Evolutionary conservation across 1,140 invertebrate species (phyloP).

Genomic region (Caenorhabditis remanei): DNA sequence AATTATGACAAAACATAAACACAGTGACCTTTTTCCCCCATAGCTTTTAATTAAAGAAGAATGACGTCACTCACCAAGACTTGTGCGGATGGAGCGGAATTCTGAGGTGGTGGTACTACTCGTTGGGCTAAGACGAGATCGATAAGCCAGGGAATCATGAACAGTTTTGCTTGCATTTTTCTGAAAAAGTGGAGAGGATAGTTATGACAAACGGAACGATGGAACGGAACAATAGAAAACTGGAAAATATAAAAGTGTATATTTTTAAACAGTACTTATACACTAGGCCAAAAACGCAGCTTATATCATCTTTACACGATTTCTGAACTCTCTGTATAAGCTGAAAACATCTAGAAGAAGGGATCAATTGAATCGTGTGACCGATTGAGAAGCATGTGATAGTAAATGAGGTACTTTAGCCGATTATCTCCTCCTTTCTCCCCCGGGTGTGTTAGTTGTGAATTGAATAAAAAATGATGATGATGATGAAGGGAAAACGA

Average conservation of each 20-base stretch:
- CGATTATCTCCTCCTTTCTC: background rate
- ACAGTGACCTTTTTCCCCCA: too few species aligned
- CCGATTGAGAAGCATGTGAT: background rate
- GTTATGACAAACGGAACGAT: background rate
- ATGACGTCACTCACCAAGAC: constrained; percentile 7
- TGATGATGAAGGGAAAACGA: background rate
- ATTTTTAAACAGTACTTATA: too few species aligned
- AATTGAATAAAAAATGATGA: constrained; percentile 19
- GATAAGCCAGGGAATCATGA: constrained; percentile 37
- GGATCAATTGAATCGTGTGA: background rate
- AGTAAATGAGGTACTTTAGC: constrained; percentile 37
- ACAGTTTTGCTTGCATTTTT: constrained; percentile 46
- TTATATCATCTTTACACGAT: too few species aligned
- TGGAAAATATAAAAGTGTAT: too few species aligned
- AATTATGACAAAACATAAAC: background rate
- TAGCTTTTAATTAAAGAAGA: too few species aligned
- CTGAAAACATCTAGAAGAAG: background rate
- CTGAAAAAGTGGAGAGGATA: background rate
- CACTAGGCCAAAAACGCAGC: too few species aligned
- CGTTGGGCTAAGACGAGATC: background rate
- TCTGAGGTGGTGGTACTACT: background rate
- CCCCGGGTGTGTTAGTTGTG: background rate
- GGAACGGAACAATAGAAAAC: background rate
- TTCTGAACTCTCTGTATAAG: too few species aligned
- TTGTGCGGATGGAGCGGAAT: background rate